A percentile compares a stretch with the other conserved stretches of the same genome.
Evolutionary conservation across 2,797 vertebrate genomes (phyloP).

Genomic region (Discoglossus pictus): DNA sequence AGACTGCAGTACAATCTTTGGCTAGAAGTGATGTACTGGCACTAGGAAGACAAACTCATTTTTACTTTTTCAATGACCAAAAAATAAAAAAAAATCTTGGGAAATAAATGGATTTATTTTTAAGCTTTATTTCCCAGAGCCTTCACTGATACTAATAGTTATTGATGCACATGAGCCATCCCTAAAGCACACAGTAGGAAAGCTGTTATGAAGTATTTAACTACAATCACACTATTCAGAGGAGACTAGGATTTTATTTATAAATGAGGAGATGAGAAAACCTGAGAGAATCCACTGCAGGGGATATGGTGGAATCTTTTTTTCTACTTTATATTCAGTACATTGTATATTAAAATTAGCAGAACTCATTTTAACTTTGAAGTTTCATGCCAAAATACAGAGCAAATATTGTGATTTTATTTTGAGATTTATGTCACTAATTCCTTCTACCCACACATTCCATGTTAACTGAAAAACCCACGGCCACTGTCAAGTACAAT

Average conservation of each 20-base stretch:
- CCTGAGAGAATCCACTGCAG: slow-evolving; percentile 3
- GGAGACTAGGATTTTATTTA: neutral
- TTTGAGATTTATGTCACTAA: neutral
- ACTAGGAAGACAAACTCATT: too few relatives aligned
- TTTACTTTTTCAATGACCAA: too few relatives aligned
- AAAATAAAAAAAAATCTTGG: too few relatives aligned
- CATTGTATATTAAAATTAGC: neutral
- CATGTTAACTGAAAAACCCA: neutral
- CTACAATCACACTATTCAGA: slow-evolving; percentile 11
- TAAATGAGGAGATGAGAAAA: neutral
- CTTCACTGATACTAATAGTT: too few relatives aligned
- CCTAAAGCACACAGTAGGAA: too few relatives aligned
- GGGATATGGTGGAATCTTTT: slow-evolving; percentile 2
- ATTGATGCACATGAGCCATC: too few relatives aligned
- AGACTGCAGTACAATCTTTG: too few relatives aligned
- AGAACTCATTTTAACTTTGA: slow-evolving; percentile 10
- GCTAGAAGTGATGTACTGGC: too few relatives aligned
- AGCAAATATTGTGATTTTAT: slow-evolving; percentile 14
- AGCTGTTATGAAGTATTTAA: too few relatives aligned
- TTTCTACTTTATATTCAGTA: too few relatives aligned
- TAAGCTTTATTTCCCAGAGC: too few relatives aligned
- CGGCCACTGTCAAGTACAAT: neutral
- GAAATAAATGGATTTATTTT: too few relatives aligned
- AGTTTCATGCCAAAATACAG: slow-evolving; percentile 5
- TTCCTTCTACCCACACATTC: neutral